These are phyloP conservation scores for Montipora capitata DNA, from an alignment of 92 coral and sea anemone genomes.

Conservation along the genomic window DNA sequence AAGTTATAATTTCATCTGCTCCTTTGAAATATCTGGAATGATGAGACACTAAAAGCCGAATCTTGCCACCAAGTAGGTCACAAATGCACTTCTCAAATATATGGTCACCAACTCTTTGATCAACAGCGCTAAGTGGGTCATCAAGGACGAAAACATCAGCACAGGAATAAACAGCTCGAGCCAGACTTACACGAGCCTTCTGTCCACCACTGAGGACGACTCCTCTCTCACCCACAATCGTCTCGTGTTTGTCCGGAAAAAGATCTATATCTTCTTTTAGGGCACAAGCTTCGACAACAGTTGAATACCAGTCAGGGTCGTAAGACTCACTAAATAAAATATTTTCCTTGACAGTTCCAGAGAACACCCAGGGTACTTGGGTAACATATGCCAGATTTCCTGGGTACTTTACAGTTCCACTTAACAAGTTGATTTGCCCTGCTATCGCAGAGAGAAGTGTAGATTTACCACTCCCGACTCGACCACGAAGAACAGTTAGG, in stretches of 20 bases:
- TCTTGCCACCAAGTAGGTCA: background rate
- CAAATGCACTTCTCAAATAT: constrained; percentile 2
- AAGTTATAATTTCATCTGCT: background rate
- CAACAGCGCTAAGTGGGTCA: constrained; percentile 30
- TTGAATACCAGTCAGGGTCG: background rate
- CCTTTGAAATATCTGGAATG: background rate
- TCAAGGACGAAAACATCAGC: constrained; percentile 7
- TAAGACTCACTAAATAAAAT: background rate
- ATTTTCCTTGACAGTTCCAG: constrained; percentile 6
- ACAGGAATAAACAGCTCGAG: constrained; percentile 11
- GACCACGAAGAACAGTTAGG: constrained; percentile 10
- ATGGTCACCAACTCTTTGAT: constrained; percentile 9
- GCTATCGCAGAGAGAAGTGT: constrained; percentile 40
- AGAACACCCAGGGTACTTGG: constrained; percentile 5
- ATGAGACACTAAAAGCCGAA: background rate
- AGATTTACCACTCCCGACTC: constrained; percentile 36
- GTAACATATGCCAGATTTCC: background rate
- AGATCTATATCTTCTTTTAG: background rate
- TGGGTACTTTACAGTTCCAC: background rate
- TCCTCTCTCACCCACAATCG: constrained; percentile 2
- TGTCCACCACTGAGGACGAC: constrained; percentile 26
- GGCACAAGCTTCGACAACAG: constrained; percentile 8
- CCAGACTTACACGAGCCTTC: constrained; percentile 27
- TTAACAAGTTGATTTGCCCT: background rate
- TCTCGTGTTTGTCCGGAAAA: background rate